Conservation (phyloP, 2,113 vertebrate species). For the Lepus europaeus region DNA sequence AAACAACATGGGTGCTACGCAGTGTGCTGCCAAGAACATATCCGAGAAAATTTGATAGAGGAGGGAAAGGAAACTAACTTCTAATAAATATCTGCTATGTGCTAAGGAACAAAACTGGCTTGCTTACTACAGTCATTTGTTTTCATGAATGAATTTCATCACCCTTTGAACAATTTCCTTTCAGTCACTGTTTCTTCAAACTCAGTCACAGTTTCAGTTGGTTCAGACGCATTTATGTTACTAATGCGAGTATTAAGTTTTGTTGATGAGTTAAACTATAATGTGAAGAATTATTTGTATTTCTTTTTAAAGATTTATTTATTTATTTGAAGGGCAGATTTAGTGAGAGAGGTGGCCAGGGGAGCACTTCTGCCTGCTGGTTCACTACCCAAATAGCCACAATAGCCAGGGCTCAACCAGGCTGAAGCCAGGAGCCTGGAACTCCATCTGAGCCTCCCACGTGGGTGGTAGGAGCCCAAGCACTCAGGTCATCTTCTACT, state of each 20-base stretch:
- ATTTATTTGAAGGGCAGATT: too few relatives aligned
- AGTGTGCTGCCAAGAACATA: not conserved
- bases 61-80: not conserved
- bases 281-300: not conserved
- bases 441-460: too few relatives aligned
- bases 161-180: not conserved
- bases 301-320: too few relatives aligned
- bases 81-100: not conserved
- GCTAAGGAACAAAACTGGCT: not conserved
- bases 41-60: not conserved
- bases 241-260: not conserved
- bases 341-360: too few relatives aligned
- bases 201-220: not conserved
- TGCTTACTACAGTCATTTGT: not conserved
- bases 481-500: too few relatives aligned
- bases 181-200: not conserved
- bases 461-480: too few relatives aligned
- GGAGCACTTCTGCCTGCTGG: too few relatives aligned
- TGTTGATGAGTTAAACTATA: not conserved
- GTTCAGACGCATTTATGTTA: not conserved
- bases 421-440: too few relatives aligned
- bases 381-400: too few relatives aligned
- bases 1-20: not conserved
- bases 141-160: slow-evolving; percentile 7
- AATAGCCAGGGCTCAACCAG: too few relatives aligned